Evolutionary conservation across 2,113 vertebrate species (phyloP).

Genomic region (Mustela nigripes): DNA sequence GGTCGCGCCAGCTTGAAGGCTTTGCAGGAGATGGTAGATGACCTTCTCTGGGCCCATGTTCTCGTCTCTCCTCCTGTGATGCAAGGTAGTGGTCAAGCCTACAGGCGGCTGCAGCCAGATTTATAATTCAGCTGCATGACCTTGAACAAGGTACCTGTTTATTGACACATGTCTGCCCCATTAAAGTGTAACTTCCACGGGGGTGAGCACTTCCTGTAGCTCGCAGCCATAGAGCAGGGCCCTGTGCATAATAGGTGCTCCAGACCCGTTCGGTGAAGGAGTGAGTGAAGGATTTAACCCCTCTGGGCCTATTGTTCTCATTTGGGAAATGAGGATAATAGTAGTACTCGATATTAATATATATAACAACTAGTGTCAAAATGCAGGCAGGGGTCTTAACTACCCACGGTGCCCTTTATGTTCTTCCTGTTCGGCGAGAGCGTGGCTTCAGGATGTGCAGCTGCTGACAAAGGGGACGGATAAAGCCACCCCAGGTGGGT

Average conservation of each 20-base stretch:
- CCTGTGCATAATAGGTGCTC: neutral
- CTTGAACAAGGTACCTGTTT: neutral
- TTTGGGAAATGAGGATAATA: neutral
- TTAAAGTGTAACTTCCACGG: neutral
- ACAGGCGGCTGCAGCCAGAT: neutral
- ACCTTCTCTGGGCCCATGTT: neutral
- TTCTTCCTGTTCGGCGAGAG: constrained; percentile 6
- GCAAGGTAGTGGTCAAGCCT: neutral
- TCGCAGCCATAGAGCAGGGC: neutral
- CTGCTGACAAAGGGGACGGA: neutral
- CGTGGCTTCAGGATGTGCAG: neutral
- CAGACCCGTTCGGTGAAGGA: neutral
- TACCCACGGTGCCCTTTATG: neutral
- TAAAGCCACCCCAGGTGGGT: neutral
- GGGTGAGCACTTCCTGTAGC: neutral
- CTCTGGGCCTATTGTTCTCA: neutral
- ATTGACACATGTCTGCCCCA: neutral
- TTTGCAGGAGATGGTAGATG: neutral
- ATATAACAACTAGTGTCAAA: neutral
- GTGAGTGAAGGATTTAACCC: neutral
- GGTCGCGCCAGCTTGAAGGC: neutral
- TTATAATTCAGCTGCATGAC: neutral
- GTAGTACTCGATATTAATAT: neutral
- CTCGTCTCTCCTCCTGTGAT: neutral
- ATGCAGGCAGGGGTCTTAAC: neutral